Base-by-base conservation (phyloP, 2,113 vertebrate species). In the Mastomys natalensis region DNA sequence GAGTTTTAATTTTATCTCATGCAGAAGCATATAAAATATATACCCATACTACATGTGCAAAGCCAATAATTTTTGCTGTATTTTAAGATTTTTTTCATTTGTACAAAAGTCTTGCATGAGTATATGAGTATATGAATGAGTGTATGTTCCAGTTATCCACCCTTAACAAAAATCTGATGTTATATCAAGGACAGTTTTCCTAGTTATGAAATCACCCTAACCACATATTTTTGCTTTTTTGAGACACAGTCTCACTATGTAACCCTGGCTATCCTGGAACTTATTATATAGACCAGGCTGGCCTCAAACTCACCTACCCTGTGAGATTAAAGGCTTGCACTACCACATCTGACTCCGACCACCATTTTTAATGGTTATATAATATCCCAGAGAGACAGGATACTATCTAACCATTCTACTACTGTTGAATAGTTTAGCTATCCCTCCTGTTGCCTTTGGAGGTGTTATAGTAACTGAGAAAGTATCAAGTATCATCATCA, bases 61-160 rank as follows among this genome's bases (percentile, higher is more conserved):
- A 73, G 40, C 29, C 55, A 95, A 37, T 19, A 68, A 68, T 62
- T 86, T 89, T 82, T 89, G n/a, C 68, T 80, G 24, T 68, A 72
- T 78, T 90, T 95, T 76, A 89, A 64, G 85, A 51, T 85, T 70
- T 76, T 93, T 88, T 93, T 91, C 81, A 76, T 58, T 58, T n/a
- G 82, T 26, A 74, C 21, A 37, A 93, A 74, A 85, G 89, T 85
- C 73, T 94, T 77, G 85, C 22, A 53, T 19, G 40, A 77, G 64
- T 81, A 3, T 80, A 80, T 60, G 48, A 87, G 55, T 40, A n/a
- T n/a, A n/a, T n/a, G 29, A 96, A 90, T 34, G 29, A 94, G 87
- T 66, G 3, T 85, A 74, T 53, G 73, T 89, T 88, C 15, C 40
- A 90, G 13, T 19, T 76, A 96, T 11, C 19, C 85, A n/a, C 19